These are phyloP conservation scores for Bos taurus DNA, from an alignment of 2,113 vertebrate genomes.

Conservation along the genomic window DNA sequence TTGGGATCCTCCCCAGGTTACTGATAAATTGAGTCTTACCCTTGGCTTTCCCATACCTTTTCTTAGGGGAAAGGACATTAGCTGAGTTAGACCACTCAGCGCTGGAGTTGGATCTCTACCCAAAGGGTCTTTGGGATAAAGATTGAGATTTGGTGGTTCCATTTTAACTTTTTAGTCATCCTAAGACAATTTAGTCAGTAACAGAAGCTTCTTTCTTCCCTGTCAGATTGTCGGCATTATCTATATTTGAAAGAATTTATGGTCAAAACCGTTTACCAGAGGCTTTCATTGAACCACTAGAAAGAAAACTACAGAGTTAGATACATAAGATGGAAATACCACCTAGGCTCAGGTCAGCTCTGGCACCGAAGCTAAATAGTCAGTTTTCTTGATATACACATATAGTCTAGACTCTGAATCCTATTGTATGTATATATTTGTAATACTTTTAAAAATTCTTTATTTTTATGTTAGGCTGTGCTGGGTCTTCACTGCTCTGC, in stretches of 20 bases:
- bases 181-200: background rate
- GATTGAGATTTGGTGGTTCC: background rate
- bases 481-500: background rate
- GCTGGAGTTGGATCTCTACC: background rate
- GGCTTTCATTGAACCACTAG: background rate
- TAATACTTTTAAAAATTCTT: background rate
- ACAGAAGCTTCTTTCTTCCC: background rate
- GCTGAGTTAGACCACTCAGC: background rate
- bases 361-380: background rate
- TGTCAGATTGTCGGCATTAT: background rate
- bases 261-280: background rate
- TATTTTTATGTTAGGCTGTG: background rate
- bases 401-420: background rate
- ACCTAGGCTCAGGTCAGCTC: background rate
- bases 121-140: slow-evolving; percentile 66
- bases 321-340: background rate
- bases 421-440: background rate
- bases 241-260: background rate
- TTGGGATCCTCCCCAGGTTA: background rate
- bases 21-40: background rate
- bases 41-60: background rate
- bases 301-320: background rate
- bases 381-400: background rate
- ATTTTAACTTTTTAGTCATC: background rate
- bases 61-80: background rate